Conservation (phyloP, 2,888 invertebrate species). For the Prenolepis imparis region DNA sequence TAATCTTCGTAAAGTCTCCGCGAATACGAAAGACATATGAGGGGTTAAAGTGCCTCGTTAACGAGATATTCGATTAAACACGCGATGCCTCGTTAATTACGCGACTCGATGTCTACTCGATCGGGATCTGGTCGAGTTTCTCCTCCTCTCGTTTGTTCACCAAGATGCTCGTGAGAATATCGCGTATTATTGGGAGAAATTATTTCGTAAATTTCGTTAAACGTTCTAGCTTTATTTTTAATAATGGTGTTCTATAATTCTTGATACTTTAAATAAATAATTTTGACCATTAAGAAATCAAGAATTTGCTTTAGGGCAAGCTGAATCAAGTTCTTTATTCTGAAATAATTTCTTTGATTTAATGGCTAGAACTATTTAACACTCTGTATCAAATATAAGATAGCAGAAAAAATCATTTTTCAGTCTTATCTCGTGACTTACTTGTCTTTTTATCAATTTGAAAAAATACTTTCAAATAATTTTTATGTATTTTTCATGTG, state of each 20-base stretch:
- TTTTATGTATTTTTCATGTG: no score
- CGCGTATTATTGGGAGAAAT: neutral
- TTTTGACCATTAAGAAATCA: no score
- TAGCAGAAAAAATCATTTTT: neutral
- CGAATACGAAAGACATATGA: neutral
- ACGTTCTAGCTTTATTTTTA: neutral
- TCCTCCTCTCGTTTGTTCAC: neutral
- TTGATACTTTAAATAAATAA: neutral
- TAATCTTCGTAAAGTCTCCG: conserved; percentile 14
- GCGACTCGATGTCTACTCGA: conserved; percentile 31
- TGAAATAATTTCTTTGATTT: no score
- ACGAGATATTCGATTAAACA: conserved; percentile 38
- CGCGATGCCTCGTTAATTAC: conserved; percentile 34
- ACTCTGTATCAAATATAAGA: neutral
- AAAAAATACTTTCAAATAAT: conserved; percentile 3
- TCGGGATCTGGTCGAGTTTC: conserved; percentile 2
- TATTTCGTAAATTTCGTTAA: neutral
- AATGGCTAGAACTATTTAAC: no score
- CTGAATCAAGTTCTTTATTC: neutral
- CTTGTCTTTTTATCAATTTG: neutral
- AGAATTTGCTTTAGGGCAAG: neutral
- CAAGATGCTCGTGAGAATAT: conserved; percentile 14
- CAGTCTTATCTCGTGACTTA: neutral
- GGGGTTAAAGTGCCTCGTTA: neutral
- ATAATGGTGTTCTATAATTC: neutral